Evolutionary conservation across 2,113 vertebrate genomes (phyloP), one percentile per base, ranked within the genome.

Genomic region (Rhinolophus sinicus): DNA sequence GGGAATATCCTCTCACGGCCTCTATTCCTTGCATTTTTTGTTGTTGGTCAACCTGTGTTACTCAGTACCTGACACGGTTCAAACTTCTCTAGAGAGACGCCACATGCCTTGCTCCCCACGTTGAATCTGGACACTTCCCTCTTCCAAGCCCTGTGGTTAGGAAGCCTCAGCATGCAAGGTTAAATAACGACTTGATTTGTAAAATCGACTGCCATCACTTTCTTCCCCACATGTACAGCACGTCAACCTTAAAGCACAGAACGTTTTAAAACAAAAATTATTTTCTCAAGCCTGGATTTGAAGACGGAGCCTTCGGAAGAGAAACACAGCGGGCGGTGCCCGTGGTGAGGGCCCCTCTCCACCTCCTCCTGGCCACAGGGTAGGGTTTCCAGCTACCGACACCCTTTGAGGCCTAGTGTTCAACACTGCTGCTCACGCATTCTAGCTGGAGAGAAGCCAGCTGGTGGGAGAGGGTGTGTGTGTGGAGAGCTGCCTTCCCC

Each of bases 321-420:
- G 83, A 83, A 91, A 78, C 54, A 35, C n/a, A 19, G 54, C 38
- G 84, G 75, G 18, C 80, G 33, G 58, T 72, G 38, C 21, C 47
- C 1, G 0, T 50, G 87, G 70, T 35, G 5, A 26, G 33, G 78
- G 52, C 70, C 44, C 70, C 35, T 88, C 18, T 35, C 33, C 3
- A 12, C 50, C 78, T 88, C 77, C 50, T 38, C 2, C 62, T 89
- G 86, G 89, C 83, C 87, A 18, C 28, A 38, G 56, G 58, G 64
- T n/a, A 75, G 81, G 54, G 26, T 93, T 97, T 97, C 28, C 40
- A 82, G 73, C 75, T 22, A 93, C 90, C 54, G 94, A 87, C 92
- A 75, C 92, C 52, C 44, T 90, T 22, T 47, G 69, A 77, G 65
- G 87, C 70, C 70, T n/a, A 2, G 10, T 1, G 1, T 76, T 75